phyloP scores from a whole-genome alignment of 2,113 vertebrate genomes.

The Setophaga kirtlandii region DNA sequence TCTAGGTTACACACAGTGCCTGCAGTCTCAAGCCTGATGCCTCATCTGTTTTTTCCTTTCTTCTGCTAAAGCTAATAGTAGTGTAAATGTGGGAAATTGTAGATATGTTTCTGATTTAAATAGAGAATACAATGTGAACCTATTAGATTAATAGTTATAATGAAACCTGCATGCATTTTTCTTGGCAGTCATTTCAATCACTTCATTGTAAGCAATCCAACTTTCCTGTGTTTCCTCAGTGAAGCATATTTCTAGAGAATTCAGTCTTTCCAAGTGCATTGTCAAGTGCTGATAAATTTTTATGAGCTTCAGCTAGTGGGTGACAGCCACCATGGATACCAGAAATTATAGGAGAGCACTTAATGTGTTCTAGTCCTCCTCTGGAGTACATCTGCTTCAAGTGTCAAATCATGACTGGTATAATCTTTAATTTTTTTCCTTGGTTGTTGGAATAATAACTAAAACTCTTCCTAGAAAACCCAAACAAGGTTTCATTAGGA shows the following conservation, averaged over 20 bases:
- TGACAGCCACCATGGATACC: constrained; percentile 63
- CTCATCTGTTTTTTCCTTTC: constrained; percentile 71
- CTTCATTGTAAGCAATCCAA: constrained; percentile 71
- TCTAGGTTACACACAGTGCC: constrained; percentile 49
- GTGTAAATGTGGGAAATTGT: constrained; percentile 70
- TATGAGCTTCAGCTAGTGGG: constrained; percentile 67
- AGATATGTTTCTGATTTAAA: constrained; percentile 66
- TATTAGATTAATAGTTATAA: constrained; percentile 77
- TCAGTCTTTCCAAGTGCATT: constrained; percentile 70
- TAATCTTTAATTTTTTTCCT: constrained; percentile 12
- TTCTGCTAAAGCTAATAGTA: constrained; percentile 70
- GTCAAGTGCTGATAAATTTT: constrained; percentile 74
- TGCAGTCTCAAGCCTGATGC: constrained; percentile 56
- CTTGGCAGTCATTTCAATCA: constrained; percentile 76
- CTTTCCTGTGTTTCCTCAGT: constrained; percentile 73
- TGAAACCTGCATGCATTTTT: constrained; percentile 73
- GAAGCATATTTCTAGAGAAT: constrained; percentile 75
- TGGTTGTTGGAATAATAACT: constrained; percentile 11
- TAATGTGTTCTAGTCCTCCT: constrained; percentile 50
- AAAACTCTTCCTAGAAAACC: constrained; percentile 18
- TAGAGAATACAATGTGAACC: constrained; percentile 52
- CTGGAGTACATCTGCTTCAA: constrained; percentile 59
- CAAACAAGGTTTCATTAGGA: constrained; percentile 32
- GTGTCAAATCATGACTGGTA: constrained; percentile 47
- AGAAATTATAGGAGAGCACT: constrained; percentile 60